Percentiles rank a stretch among this genome's conserved stretches.
Conservation (phyloP, 2,888 invertebrate species). For the Caenorhabditis parvicauda region DNA sequence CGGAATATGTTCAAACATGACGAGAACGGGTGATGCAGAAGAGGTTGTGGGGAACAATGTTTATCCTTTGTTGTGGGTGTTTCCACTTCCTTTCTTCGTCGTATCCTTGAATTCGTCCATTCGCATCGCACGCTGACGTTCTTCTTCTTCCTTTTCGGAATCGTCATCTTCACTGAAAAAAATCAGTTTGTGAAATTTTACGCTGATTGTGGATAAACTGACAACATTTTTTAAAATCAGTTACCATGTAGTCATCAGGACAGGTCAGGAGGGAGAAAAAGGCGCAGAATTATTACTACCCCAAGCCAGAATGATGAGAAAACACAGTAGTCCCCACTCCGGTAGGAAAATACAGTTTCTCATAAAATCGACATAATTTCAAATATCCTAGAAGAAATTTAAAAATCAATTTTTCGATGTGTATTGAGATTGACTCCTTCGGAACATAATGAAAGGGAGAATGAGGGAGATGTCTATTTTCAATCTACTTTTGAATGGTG, state of each 20-base stretch:
- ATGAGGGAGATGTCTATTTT: not conserved
- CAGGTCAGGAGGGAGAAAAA: not conserved
- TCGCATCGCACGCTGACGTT: constrained; percentile 35
- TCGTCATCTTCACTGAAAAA: too few relatives aligned
- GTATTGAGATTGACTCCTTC: too few relatives aligned
- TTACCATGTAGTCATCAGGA: not conserved
- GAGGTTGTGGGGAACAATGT: not conserved
- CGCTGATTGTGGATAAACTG: too few relatives aligned
- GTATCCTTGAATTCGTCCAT: constrained; percentile 59
- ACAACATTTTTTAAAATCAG: not conserved
- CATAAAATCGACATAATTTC: too few relatives aligned
- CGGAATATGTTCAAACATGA: not conserved
- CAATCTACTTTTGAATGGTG: not conserved
- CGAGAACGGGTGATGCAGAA: not conserved
- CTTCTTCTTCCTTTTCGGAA: constrained; percentile 44
- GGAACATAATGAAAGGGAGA: not conserved
- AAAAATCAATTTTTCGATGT: too few relatives aligned
- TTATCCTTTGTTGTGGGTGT: constrained; percentile 59
- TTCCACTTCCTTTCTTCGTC: constrained; percentile 59
- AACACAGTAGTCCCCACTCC: too few relatives aligned
- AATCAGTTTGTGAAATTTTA: too few relatives aligned
- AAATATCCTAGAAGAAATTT: too few relatives aligned
- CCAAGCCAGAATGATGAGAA: too few relatives aligned
- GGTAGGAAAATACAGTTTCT: too few relatives aligned
- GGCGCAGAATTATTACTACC: too few relatives aligned